These are phyloP conservation scores for Dinothrombium tinctorium DNA, from an alignment of 1,140 invertebrate species.

Conservation along the genomic window DNA sequence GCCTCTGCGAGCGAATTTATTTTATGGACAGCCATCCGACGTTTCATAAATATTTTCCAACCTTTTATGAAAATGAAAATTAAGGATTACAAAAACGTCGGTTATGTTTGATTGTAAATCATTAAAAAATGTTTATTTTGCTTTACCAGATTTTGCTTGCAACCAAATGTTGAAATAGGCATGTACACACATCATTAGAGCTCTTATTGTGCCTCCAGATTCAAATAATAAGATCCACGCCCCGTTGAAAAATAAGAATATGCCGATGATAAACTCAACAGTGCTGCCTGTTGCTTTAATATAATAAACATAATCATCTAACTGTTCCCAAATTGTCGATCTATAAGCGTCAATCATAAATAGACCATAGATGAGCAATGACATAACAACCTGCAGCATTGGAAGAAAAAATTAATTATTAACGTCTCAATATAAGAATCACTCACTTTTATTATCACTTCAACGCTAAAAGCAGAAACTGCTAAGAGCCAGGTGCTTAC, in stretches of 20 bases:
- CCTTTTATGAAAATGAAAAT: constrained; percentile 19
- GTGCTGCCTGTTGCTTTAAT: constrained; percentile 52
- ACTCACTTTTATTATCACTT: constrained; percentile 35
- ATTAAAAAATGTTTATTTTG: no score
- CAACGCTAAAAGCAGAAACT: constrained; percentile 62
- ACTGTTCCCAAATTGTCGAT: constrained; percentile 69
- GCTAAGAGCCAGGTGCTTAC: constrained; percentile 70
- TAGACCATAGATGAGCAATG: constrained; percentile 59
- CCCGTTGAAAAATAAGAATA: constrained; percentile 81
- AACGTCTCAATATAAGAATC: not conserved
- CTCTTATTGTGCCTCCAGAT: constrained; percentile 60
- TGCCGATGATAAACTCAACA: constrained; percentile 77
- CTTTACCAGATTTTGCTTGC: constrained; percentile 44
- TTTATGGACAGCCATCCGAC: constrained; percentile 71
- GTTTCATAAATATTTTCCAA: constrained; percentile 76
- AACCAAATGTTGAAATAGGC: constrained; percentile 95
- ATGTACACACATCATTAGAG: constrained; percentile 82
- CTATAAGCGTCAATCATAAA: constrained; percentile 66
- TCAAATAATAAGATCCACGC: constrained; percentile 77
- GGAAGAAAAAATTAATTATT: not conserved
- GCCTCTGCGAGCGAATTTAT: constrained; percentile 70
- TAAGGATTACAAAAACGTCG: not conserved
- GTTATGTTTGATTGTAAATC: no score
- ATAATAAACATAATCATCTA: constrained; percentile 85
- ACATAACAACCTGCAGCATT: constrained; percentile 30